Evolutionary conservation across 2,888 invertebrate species (phyloP).

Genomic region (Nesidiocoris tenuis): DNA sequence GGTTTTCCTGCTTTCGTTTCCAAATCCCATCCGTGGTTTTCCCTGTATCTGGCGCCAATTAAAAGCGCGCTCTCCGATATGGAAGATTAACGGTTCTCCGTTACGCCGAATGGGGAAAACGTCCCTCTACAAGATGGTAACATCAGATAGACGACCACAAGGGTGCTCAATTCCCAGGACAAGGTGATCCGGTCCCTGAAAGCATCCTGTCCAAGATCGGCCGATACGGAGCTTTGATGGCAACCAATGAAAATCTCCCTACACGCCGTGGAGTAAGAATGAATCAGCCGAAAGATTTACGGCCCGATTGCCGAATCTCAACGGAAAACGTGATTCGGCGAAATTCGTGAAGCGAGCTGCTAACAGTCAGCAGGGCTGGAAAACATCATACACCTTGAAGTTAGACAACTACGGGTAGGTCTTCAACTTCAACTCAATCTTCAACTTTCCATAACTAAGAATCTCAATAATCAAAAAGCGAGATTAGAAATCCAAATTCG

Average conservation of each 20-base stretch:
- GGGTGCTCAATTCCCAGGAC: conserved; percentile 10
- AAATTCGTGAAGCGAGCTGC: not conserved
- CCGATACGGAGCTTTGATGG: not conserved
- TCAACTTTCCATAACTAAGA: too few species aligned
- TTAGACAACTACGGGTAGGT: not conserved
- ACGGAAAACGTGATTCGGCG: not conserved
- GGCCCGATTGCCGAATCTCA: not conserved
- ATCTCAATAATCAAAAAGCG: too few species aligned
- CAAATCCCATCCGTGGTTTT: not conserved
- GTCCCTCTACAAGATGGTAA: not conserved
- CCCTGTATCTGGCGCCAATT: conserved; percentile 28
- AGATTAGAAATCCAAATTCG: too few species aligned
- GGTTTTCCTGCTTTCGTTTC: not conserved
- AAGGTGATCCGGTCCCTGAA: conserved; percentile 23
- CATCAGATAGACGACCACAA: not conserved
- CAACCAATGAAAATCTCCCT: not conserved
- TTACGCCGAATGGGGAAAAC: not conserved
- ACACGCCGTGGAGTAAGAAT: not conserved
- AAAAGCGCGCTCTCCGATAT: conserved; percentile 39
- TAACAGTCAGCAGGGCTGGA: not conserved
- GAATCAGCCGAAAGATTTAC: not conserved
- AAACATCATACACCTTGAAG: too few species aligned
- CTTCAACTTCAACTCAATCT: too few species aligned
- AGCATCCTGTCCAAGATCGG: not conserved
- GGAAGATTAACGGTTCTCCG: conserved; percentile 38